Evolutionary conservation across 2,797 vertebrate species (phyloP).

Genomic region (Sebastes kiyomatsui): DNA sequence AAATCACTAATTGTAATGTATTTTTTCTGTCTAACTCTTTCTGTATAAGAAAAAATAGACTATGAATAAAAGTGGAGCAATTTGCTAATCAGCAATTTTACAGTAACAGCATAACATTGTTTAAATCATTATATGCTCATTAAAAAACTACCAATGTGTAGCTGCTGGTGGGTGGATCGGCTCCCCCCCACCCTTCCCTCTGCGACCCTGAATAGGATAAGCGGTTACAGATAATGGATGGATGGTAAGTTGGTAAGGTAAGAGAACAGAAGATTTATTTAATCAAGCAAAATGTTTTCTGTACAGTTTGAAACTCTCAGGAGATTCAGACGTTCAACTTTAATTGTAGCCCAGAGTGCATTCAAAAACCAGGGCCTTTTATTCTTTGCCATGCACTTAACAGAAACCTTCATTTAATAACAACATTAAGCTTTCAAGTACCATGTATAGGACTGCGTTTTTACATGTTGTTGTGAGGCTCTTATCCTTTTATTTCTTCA

Average conservation of each 20-base stretch:
- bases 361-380: not conserved
- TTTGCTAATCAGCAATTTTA: not conserved
- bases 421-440: not conserved
- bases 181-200: too few relatives aligned
- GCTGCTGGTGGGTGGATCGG: not conserved
- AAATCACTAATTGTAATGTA: not conserved
- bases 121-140: not conserved
- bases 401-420: not conserved
- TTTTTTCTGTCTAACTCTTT: not conserved
- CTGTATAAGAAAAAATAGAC: not conserved
- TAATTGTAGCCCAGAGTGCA: not conserved
- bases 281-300: not conserved
- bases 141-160: not conserved
- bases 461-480: not conserved
- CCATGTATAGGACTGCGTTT: not conserved
- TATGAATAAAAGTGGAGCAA: not conserved
- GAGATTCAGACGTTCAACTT: not conserved
- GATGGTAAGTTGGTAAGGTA: not conserved
- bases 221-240: too few relatives aligned
- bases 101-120: not conserved
- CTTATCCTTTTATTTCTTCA: not conserved
- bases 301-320: not conserved
- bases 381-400: not conserved
- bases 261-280: not conserved
- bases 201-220: too few relatives aligned